Percentiles rank a stretch among this genome's conserved stretches.
Conservation (phyloP, 2,797 vertebrate species). For the Furcifer pardalis region DNA sequence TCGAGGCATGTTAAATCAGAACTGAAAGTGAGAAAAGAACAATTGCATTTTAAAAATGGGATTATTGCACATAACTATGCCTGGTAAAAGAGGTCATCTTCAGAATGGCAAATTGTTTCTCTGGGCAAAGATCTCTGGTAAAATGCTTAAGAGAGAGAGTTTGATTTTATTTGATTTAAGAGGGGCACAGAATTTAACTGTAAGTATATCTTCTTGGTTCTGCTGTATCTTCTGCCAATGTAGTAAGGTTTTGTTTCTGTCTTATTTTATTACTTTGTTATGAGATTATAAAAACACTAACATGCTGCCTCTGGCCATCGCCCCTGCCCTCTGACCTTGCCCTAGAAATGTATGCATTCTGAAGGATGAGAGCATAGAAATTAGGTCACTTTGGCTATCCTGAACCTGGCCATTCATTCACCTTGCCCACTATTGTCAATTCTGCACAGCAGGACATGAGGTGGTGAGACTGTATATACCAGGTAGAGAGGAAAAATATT, state of each 20-base stretch:
- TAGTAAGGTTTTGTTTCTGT: background rate
- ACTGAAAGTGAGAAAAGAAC: slow-evolving; percentile 24
- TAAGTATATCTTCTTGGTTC: background rate
- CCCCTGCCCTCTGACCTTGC: too few relatives aligned
- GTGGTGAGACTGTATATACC: too few relatives aligned
- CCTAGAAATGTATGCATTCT: background rate
- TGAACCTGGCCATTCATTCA: too few relatives aligned
- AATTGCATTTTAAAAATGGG: slow-evolving; percentile 1
- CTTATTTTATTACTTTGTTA: background rate
- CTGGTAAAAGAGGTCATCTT: slow-evolving; percentile 25
- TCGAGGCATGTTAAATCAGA: slow-evolving; percentile 23
- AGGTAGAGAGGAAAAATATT: too few relatives aligned
- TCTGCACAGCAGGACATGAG: too few relatives aligned
- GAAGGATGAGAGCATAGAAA: background rate
- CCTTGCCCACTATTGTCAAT: too few relatives aligned
- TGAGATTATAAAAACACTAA: too few relatives aligned
- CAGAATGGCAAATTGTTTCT: slow-evolving; percentile 19
- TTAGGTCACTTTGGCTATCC: too few relatives aligned
- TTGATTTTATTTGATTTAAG: background rate
- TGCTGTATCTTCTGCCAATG: background rate
- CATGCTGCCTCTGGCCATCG: too few relatives aligned
- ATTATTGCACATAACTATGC: slow-evolving; percentile 21
- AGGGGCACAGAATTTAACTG: background rate
- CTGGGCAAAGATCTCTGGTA: slow-evolving; percentile 3
- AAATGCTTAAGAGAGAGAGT: background rate